A percentile compares a stretch with the other conserved stretches of the same genome.
phyloP scores from a whole-genome alignment of 2,113 vertebrate genomes.

The Ptilorrhoa leucosticta region DNA sequence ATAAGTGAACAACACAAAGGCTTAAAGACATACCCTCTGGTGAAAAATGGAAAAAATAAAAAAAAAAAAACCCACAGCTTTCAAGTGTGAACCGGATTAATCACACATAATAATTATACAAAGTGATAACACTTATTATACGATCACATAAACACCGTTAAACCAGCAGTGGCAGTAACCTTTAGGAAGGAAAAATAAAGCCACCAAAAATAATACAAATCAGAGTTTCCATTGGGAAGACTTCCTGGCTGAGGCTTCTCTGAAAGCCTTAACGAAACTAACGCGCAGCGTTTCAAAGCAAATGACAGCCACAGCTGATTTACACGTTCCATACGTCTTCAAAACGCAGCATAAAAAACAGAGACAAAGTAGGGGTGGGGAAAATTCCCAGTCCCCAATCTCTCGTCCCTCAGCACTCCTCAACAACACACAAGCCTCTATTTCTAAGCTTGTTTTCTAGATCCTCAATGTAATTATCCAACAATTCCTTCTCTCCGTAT shows the following conservation, averaged over 20 bases:
- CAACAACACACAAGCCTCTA: neutral
- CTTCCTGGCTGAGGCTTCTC: neutral
- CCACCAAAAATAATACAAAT: conserved; percentile 40
- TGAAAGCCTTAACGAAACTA: neutral
- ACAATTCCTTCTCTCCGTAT: neutral
- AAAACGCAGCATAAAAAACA: neutral
- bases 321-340: neutral
- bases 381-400: neutral
- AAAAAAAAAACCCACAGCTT: conserved; percentile 21
- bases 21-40: conserved; percentile 63
- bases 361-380: neutral
- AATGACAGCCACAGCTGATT: conserved; percentile 3
- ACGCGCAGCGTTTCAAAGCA: conserved; percentile 24
- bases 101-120: conserved; percentile 69
- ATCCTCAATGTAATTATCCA: conserved; percentile 9
- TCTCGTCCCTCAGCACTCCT: neutral
- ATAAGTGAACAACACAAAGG: conserved; percentile 59
- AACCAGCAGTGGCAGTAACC: conserved; percentile 66
- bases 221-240: neutral
- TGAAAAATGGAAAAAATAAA: conserved; percentile 1
- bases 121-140: conserved; percentile 69
- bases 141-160: conserved; percentile 65
- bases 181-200: conserved; percentile 58
- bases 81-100: conserved; percentile 65
- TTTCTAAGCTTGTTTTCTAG: conserved; percentile 45